Conservation (phyloP, 2,888 invertebrate genomes). For the Gnatocerus cornutus region DNA sequence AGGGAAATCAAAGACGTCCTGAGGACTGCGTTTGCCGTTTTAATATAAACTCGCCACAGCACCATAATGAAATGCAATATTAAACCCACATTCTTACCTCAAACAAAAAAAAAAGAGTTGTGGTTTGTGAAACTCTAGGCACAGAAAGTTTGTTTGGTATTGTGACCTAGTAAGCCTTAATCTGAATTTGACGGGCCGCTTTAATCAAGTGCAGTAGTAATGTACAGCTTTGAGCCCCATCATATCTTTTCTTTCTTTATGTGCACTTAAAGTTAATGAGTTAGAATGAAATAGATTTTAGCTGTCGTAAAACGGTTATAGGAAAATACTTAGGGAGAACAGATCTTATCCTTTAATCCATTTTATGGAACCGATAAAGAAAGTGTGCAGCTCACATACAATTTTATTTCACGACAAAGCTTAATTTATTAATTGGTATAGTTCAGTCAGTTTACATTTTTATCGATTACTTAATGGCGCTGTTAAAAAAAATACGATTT, state of each 20-base stretch:
- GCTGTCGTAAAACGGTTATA: constrained; percentile 65
- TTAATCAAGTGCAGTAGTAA: constrained; percentile 62
- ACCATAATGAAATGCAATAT: constrained; percentile 45
- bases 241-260: constrained; percentile 62
- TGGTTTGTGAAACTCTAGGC: constrained; percentile 1
- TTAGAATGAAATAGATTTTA: constrained; percentile 67
- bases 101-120: constrained; percentile 34
- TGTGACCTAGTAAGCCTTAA: constrained; percentile 55
- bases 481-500: constrained; percentile 17
- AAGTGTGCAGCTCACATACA: constrained; percentile 58
- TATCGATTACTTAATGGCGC: constrained; percentile 14
- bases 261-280: constrained; percentile 67
- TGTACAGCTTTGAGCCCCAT: constrained; percentile 54
- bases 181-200: constrained; percentile 61
- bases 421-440: constrained; percentile 46
- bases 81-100: constrained; percentile 30
- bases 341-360: constrained; percentile 67
- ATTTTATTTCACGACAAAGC: constrained; percentile 28
- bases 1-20: constrained; percentile 47
- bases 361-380: constrained; percentile 65
- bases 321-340: constrained; percentile 65
- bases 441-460: constrained; percentile 30
- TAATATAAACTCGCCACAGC: constrained; percentile 34
- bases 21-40: constrained; percentile 26
- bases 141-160: constrained; percentile 21